These are phyloP conservation scores for Eretmocerus hayati DNA, from an alignment of 2,888 invertebrate species.

Conservation along the genomic window DNA sequence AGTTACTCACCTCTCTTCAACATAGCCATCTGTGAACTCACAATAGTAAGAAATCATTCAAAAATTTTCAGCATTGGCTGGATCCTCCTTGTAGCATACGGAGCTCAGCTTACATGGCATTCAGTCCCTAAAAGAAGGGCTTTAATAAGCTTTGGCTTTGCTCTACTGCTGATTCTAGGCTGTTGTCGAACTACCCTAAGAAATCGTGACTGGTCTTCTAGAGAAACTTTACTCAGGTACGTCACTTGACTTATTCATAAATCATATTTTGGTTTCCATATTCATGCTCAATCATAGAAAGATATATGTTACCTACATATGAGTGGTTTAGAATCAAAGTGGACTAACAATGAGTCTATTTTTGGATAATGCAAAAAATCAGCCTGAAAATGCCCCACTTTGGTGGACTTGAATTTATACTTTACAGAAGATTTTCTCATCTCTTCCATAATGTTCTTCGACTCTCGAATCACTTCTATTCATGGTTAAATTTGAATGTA, in stretches of 20 bases:
- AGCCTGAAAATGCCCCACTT: no score
- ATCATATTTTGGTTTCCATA: neutral
- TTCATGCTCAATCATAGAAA: no score
- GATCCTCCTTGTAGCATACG: constrained; percentile 69
- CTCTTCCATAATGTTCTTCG: no score
- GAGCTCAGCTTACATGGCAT: constrained; percentile 62
- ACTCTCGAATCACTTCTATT: no score
- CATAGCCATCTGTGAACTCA: neutral
- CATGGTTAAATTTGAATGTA: no score
- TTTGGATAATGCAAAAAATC: no score
- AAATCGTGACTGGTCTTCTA: constrained; percentile 71
- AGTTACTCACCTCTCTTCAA: constrained; percentile 20
- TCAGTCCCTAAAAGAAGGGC: constrained; percentile 49
- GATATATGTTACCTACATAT: no score
- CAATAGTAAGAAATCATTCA: constrained; percentile 3
- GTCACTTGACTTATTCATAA: neutral
- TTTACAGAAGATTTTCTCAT: no score
- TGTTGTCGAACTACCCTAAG: constrained; percentile 62
- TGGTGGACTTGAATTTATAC: no score
- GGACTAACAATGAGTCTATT: no score
- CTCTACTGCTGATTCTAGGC: constrained; percentile 56
- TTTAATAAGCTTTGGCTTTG: constrained; percentile 51
- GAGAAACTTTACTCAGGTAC: constrained; percentile 70
- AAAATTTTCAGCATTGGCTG: constrained; percentile 63
- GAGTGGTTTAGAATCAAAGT: no score